phyloP scores from a whole-genome alignment of 2,888 invertebrate species.

The Limulus polyphemus region DNA sequence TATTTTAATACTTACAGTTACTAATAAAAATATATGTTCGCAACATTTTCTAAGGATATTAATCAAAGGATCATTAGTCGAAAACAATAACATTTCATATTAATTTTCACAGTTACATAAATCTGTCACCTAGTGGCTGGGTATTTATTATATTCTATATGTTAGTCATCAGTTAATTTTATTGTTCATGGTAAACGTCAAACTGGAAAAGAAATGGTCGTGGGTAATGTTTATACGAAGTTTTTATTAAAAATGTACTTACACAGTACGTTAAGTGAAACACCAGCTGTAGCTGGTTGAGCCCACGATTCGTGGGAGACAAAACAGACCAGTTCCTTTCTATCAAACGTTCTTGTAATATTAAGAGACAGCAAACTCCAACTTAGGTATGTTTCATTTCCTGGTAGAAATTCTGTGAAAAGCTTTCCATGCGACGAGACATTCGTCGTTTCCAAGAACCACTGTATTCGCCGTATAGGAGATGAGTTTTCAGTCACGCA shows the following conservation, averaged over 20 bases:
- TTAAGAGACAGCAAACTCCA: conserved; percentile 53
- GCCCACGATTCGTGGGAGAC: conserved; percentile 55
- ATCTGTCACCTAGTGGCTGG: too few relatives aligned
- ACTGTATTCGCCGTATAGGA: conserved; percentile 48
- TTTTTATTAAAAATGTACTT: conserved; percentile 37
- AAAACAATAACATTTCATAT: too few relatives aligned
- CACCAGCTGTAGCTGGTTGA: conserved; percentile 45
- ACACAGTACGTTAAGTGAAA: conserved; percentile 51
- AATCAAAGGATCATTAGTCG: too few relatives aligned
- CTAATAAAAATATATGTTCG: too few relatives aligned
- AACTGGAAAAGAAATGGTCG: too few relatives aligned
- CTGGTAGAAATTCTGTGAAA: conserved; percentile 26
- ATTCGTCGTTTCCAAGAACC: conserved; percentile 42
- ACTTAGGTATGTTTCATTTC: conserved; percentile 30
- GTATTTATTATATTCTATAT: too few relatives aligned
- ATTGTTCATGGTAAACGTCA: too few relatives aligned
- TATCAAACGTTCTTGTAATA: conserved; percentile 71
- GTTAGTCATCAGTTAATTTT: too few relatives aligned
- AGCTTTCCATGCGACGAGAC: conserved; percentile 25
- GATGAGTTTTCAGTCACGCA: conserved; percentile 75
- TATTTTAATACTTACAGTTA: too few relatives aligned
- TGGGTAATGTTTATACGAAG: background rate
- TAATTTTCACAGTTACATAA: too few relatives aligned
- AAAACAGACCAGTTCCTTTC: conserved; percentile 67
- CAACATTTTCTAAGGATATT: too few relatives aligned